Conservation (phyloP, 2,797 vertebrate species). For the Atherinosoma microstoma region DNA sequence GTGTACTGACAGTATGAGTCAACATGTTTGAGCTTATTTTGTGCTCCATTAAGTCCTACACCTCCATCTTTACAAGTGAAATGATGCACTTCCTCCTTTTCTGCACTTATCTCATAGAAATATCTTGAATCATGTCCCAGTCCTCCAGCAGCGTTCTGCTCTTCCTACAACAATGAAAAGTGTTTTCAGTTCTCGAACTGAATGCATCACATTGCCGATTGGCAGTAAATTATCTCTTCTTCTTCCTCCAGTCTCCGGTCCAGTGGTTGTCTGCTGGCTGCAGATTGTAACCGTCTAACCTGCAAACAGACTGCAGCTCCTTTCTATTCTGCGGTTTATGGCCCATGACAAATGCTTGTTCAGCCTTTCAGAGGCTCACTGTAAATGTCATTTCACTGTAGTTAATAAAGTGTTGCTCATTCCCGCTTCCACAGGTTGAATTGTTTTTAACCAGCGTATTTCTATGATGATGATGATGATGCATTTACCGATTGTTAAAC, state of each 20-base stretch:
- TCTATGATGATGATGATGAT: neutral
- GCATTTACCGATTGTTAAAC: neutral
- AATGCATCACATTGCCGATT: slow-evolving; percentile 40
- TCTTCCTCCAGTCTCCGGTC: slow-evolving; percentile 16
- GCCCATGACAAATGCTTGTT: slow-evolving; percentile 57
- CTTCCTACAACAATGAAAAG: slow-evolving; percentile 32
- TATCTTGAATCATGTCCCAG: slow-evolving; percentile 47
- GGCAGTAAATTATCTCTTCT: slow-evolving; percentile 29
- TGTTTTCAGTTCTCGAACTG: slow-evolving; percentile 40
- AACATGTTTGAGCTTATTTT: slow-evolving; percentile 1
- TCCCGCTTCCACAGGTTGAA: neutral
- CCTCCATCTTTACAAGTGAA: slow-evolving; percentile 34
- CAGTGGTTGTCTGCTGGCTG: slow-evolving; percentile 17
- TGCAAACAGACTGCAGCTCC: slow-evolving; percentile 33
- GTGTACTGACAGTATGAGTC: slow-evolving; percentile 7
- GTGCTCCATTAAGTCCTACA: slow-evolving; percentile 35
- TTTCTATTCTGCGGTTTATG: slow-evolving; percentile 54
- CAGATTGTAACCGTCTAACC: slow-evolving; percentile 44
- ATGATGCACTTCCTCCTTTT: slow-evolving; percentile 30
- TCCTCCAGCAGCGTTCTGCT: slow-evolving; percentile 28
- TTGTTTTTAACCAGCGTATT: neutral
- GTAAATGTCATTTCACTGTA: slow-evolving; percentile 58
- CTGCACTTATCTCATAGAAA: slow-evolving; percentile 48
- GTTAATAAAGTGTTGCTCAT: slow-evolving; percentile 31
- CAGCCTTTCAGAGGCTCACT: slow-evolving; percentile 48